Evolutionary conservation across 2,888 invertebrate species (phyloP).

Genomic region (Ashinkailepas kermadecensis): DNA sequence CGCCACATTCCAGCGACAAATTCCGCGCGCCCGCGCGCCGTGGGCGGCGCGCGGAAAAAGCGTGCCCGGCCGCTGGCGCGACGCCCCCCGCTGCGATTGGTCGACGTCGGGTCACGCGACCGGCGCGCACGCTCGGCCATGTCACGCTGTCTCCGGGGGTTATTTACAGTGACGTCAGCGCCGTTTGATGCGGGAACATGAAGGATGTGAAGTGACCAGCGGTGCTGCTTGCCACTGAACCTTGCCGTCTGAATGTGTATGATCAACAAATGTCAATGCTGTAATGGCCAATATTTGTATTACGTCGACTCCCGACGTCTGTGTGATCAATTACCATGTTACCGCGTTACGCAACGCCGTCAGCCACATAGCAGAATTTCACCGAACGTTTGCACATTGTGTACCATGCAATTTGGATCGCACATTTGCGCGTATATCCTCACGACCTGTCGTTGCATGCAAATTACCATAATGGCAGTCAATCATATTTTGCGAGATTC

Average conservation of each 20-base stretch:
- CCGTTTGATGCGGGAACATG: too few species aligned
- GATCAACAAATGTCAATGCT: constrained; percentile 11
- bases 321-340: too few species aligned
- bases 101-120: not conserved
- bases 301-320: not conserved
- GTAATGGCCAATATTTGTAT: not conserved
- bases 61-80: not conserved
- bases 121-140: not conserved
- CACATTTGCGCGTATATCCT: too few species aligned
- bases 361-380: too few species aligned
- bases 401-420: too few species aligned
- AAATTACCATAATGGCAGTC: too few species aligned
- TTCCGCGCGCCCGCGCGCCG: constrained; percentile 1
- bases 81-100: constrained; percentile 7
- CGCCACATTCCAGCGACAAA: constrained; percentile 13
- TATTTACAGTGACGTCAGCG: not conserved
- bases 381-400: too few species aligned
- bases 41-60: constrained; percentile 21
- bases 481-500: too few species aligned
- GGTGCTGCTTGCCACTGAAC: not conserved
- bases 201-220: too few species aligned
- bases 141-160: not conserved
- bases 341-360: too few species aligned
- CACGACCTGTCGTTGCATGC: too few species aligned
- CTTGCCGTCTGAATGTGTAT: not conserved